These are phyloP conservation scores for Corynorhinus townsendii DNA, from an alignment of 2,113 vertebrate species.

Conservation along the genomic window DNA sequence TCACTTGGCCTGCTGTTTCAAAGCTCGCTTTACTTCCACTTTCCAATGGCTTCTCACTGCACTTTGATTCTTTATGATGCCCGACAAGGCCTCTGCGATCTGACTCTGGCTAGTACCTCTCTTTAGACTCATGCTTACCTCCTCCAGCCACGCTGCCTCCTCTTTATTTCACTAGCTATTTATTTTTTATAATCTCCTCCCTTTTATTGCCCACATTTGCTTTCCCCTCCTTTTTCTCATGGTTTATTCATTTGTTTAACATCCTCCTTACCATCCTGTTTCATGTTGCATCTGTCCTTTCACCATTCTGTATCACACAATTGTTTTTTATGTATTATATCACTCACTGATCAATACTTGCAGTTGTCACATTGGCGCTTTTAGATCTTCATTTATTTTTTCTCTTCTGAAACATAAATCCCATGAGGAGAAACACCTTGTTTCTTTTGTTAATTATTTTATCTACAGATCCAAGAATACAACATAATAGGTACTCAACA, in stretches of 20 bases:
- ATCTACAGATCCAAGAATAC: not conserved
- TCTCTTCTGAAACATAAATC: not conserved
- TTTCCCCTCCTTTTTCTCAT: not conserved
- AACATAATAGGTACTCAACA: not conserved
- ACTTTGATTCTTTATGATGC: not conserved
- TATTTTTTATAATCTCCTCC: not conserved
- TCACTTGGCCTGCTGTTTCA: not conserved
- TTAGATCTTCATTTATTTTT: constrained; percentile 1
- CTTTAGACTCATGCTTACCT: not conserved
- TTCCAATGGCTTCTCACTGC: not conserved
- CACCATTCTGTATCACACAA: not conserved
- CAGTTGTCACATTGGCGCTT: not conserved
- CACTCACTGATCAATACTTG: not conserved
- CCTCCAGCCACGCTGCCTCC: not conserved
- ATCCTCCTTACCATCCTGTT: not conserved
- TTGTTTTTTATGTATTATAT: not conserved
- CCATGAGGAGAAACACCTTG: not conserved
- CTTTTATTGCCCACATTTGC: not conserved
- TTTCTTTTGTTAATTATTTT: constrained; percentile 14
- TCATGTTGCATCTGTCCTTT: not conserved
- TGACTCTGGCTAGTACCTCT: not conserved
- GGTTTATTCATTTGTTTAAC: not conserved
- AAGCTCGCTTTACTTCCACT: not conserved
- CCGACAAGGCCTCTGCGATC: not conserved
- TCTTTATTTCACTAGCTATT: not conserved